Percentiles rank a stretch among this genome's conserved stretches.
phyloP scores from a whole-genome alignment of 2,888 invertebrate species.

The Orthosia cruda region DNA sequence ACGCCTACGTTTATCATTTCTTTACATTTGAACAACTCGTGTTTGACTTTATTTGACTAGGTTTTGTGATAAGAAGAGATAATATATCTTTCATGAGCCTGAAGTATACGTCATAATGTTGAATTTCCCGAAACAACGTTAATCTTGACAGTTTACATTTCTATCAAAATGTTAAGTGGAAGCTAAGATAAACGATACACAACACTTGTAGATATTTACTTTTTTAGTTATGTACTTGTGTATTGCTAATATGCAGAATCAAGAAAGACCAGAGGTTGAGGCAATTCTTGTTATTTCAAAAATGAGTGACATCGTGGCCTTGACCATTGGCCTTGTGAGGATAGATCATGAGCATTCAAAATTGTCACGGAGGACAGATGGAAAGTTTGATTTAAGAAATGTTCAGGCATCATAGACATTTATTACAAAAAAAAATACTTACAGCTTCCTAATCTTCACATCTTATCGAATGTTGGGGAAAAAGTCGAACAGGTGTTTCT shows the following conservation, averaged over 20 bases:
- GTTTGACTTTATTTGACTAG: constrained; percentile 24
- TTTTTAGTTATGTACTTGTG: background rate
- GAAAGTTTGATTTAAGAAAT: background rate
- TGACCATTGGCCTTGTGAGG: background rate
- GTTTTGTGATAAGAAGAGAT: constrained; percentile 36
- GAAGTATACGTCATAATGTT: background rate
- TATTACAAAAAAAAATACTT: background rate
- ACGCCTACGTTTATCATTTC: constrained; percentile 8
- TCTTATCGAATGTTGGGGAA: background rate
- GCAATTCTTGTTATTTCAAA: background rate
- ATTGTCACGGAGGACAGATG: background rate
- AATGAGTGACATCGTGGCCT: background rate
- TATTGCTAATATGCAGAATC: constrained; percentile 1
- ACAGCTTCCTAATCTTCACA: background rate
- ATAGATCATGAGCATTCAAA: background rate
- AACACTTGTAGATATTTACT: constrained; percentile 20
- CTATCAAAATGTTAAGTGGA: constrained; percentile 23
- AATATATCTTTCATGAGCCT: constrained; percentile 14
- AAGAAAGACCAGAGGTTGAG: background rate
- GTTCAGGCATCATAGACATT: background rate
- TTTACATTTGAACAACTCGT: constrained; percentile 12
- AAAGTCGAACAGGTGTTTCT: background rate
- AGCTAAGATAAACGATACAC: constrained; percentile 24
- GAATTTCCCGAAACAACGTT: constrained; percentile 2
- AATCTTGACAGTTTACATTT: constrained; percentile 37